Evolutionary conservation across 2,888 invertebrate species (phyloP).

Genomic region (Amblyjoppa fuscipennis): DNA sequence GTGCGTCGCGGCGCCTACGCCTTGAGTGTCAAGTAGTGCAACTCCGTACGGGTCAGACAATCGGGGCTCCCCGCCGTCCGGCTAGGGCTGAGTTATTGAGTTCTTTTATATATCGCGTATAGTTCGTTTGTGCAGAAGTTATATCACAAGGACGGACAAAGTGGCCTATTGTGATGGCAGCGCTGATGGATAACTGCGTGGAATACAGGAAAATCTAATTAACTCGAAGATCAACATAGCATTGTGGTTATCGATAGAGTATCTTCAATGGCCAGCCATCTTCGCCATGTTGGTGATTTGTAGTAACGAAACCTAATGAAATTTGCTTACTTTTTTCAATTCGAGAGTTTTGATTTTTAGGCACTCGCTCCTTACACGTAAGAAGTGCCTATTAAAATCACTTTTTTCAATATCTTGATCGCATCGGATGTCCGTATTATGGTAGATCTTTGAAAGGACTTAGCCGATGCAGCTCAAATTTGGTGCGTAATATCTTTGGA

Average conservation of each 20-base stretch:
- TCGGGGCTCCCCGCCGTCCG: not conserved
- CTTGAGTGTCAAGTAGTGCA: constrained; percentile 20
- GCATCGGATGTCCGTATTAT: too few relatives aligned
- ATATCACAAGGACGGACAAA: not conserved
- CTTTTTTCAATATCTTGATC: too few relatives aligned
- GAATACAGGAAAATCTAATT: not conserved
- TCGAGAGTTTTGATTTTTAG: too few relatives aligned
- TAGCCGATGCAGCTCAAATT: not conserved
- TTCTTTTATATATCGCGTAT: not conserved
- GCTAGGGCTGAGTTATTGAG: not conserved
- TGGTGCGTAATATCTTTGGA: too few relatives aligned
- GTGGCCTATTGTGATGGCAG: not conserved
- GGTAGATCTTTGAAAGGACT: too few relatives aligned
- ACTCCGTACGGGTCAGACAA: not conserved
- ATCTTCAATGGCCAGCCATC: not conserved
- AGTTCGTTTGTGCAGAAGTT: not conserved
- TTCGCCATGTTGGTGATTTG: too few relatives aligned
- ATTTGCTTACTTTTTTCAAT: too few relatives aligned
- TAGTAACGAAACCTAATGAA: too few relatives aligned
- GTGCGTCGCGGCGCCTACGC: constrained; percentile 28
- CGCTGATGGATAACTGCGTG: not conserved
- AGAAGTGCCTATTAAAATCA: too few relatives aligned
- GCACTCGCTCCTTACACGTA: too few relatives aligned
- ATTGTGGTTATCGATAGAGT: not conserved
- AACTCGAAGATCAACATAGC: not conserved